Evolutionary conservation across 2,888 invertebrate species (phyloP).

Genomic region (Pyrgus malvae): DNA sequence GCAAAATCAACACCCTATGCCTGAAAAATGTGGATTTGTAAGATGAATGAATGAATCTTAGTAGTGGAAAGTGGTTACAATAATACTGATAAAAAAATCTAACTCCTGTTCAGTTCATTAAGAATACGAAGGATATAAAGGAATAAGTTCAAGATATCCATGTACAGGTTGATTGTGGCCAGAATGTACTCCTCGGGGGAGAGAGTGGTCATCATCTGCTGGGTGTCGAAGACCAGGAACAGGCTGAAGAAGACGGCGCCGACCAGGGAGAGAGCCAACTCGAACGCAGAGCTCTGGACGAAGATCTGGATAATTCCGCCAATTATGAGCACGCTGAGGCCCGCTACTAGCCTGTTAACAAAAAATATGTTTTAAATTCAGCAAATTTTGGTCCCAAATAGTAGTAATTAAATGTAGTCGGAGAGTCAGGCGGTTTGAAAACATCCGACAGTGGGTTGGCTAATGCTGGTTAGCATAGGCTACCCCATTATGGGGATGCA

Average conservation of each 20-base stretch:
- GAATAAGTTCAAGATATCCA: constrained; percentile 94
- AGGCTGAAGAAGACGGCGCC: constrained; percentile 90
- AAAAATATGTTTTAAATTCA: neutral
- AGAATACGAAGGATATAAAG: constrained; percentile 89
- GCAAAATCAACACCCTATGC: too few species aligned
- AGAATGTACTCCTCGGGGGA: constrained; percentile 94
- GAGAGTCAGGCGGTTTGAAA: too few species aligned
- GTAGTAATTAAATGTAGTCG: too few species aligned
- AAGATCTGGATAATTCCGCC: constrained; percentile 89
- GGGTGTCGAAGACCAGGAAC: constrained; percentile 93
- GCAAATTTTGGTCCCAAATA: too few species aligned
- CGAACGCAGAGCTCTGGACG: constrained; percentile 86
- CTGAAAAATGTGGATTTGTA: too few species aligned
- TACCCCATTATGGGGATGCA: too few species aligned
- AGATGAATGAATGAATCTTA: too few species aligned
- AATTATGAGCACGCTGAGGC: constrained; percentile 85
- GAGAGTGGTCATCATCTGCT: constrained; percentile 89
- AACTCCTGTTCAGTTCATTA: constrained; percentile 81
- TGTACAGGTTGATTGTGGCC: constrained; percentile 92
- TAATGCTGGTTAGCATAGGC: too few species aligned
- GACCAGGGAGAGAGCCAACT: constrained; percentile 86
- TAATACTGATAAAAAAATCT: constrained; percentile 35
- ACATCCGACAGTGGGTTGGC: too few species aligned
- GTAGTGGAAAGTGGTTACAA: too few species aligned
- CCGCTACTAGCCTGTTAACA: constrained; percentile 83